A percentile compares a stretch with the other conserved stretches of the same genome.
These are phyloP conservation scores for Lepidurus apus DNA, from an alignment of 1,140 invertebrate genomes.

Conservation along the genomic window DNA sequence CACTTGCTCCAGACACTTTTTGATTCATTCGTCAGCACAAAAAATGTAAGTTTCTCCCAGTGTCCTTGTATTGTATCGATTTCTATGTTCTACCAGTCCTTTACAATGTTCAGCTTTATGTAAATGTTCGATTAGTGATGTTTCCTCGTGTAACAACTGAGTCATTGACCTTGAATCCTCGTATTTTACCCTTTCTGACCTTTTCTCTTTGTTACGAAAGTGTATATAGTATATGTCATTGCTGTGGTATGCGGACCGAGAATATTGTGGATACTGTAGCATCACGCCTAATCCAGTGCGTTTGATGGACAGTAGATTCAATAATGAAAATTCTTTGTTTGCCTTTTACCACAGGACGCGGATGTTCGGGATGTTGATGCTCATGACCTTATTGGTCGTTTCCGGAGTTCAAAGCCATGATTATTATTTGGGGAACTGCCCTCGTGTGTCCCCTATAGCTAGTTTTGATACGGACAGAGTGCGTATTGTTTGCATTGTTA, in stretches of 20 bases:
- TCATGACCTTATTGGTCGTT: not conserved
- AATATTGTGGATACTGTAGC: no score
- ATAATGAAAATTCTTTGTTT: not conserved
- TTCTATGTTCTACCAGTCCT: not conserved
- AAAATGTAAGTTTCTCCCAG: not conserved
- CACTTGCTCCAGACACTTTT: not conserved
- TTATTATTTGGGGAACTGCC: constrained; percentile 57
- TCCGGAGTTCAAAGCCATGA: constrained; percentile 25
- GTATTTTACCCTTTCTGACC: no score
- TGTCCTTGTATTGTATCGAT: not conserved
- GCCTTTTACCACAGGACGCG: not conserved
- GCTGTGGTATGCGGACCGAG: no score
- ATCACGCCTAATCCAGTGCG: no score
- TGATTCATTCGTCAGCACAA: not conserved
- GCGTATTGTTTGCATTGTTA: constrained; percentile 39
- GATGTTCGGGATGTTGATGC: not conserved
- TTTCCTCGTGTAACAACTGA: no score
- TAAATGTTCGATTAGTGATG: no score
- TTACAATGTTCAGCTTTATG: no score
- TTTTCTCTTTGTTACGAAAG: no score
- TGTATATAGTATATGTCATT: no score
- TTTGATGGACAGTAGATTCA: not conserved
- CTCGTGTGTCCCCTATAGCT: constrained; percentile 60
- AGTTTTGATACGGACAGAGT: constrained; percentile 67
- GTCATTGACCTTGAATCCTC: no score